Evolutionary conservation across 2,888 invertebrate species (phyloP).

Genomic region (Amblyjoppa fuscipennis): DNA sequence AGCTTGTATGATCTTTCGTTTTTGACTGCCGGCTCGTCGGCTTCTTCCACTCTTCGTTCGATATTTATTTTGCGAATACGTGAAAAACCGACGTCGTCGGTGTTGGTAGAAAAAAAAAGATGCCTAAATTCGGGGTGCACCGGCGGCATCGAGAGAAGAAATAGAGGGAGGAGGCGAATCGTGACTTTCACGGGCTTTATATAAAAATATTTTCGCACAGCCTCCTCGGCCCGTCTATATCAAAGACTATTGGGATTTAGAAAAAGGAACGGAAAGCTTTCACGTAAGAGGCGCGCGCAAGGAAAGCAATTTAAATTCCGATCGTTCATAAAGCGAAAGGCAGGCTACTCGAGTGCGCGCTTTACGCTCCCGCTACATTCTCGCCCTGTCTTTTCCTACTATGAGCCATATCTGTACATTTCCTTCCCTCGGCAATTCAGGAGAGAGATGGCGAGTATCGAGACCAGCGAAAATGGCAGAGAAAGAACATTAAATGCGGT

Average conservation of each 20-base stretch:
- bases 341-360: conserved; percentile 33
- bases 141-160: conserved; percentile 2
- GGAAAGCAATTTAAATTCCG: conserved; percentile 81
- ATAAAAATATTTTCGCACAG: conserved; percentile 62
- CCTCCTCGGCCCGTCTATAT: conserved; percentile 52
- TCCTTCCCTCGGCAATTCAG: conserved; percentile 56
- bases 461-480: background rate
- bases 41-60: conserved; percentile 36
- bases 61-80: conserved; percentile 42
- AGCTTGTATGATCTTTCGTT: conserved; percentile 3
- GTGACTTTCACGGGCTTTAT: conserved; percentile 55
- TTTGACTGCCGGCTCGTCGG: conserved; percentile 21
- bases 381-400: conserved; percentile 40
- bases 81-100: conserved; percentile 16
- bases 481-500: background rate
- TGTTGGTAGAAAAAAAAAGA: conserved; percentile 32
- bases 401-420: conserved; percentile 37
- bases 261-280: conserved; percentile 76
- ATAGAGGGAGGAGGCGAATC: conserved; percentile 48
- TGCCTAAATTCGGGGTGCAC: conserved; percentile 4
- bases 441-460: conserved; percentile 52
- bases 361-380: conserved; percentile 49
- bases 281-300: conserved; percentile 61
- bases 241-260: conserved; percentile 80
- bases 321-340: conserved; percentile 79